These are phyloP conservation scores for Hylaeus anthracinus DNA, from an alignment of 1,140 invertebrate genomes.

Conservation along the genomic window DNA sequence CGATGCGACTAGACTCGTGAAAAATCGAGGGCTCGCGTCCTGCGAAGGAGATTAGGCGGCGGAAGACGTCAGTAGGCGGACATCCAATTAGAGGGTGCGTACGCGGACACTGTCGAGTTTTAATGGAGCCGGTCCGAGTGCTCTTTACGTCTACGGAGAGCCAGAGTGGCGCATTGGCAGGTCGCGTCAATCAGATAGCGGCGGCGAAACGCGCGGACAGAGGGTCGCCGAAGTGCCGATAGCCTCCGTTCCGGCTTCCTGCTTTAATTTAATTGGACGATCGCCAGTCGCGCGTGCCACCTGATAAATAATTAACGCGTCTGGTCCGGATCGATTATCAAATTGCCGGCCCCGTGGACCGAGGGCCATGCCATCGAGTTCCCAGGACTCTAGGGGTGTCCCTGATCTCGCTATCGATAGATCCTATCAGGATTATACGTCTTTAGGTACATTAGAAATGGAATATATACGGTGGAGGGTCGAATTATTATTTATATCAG, in stretches of 20 bases:
- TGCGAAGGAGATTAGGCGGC: neutral
- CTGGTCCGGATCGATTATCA: slow-evolving; percentile 68
- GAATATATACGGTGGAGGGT: too few species aligned
- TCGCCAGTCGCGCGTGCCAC: slow-evolving; percentile 69
- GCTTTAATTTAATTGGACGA: slow-evolving; percentile 72
- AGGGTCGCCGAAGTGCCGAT: slow-evolving; percentile 65
- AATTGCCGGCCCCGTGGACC: slow-evolving; percentile 35
- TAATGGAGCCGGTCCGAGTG: slow-evolving; percentile 62
- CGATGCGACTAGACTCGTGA: too few species aligned
- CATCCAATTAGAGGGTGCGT: slow-evolving; percentile 60
- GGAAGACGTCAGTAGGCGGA: neutral
- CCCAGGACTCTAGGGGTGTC: neutral
- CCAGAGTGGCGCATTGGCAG: slow-evolving; percentile 60
- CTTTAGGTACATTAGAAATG: too few species aligned
- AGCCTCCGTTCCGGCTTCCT: slow-evolving; percentile 65
- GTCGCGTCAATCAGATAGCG: slow-evolving; percentile 66
- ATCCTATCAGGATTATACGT: too few species aligned
- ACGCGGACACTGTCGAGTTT: slow-evolving; percentile 59
- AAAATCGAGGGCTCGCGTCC: neutral
- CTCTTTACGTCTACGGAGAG: slow-evolving; percentile 33
- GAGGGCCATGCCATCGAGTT: neutral
- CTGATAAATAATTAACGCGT: slow-evolving; percentile 72
- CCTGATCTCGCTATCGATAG: neutral
- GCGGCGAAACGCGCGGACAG: slow-evolving; percentile 56
- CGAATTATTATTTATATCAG: too few species aligned